phyloP scores from a whole-genome alignment of 2,888 invertebrate species.

The Trissolcus japonicus region DNA sequence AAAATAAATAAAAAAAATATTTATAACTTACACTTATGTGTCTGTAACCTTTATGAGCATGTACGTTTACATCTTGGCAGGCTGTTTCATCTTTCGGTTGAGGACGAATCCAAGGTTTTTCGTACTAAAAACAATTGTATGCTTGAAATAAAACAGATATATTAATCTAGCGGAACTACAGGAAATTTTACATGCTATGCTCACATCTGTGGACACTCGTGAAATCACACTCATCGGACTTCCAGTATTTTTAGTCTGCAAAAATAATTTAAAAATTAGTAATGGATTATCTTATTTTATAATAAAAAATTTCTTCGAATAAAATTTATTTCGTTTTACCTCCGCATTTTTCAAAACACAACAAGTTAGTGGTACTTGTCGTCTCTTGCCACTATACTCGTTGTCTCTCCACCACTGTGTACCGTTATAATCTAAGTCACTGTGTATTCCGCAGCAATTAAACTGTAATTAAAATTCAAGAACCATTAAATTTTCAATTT shows the following conservation, averaged over 20 bases:
- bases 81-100: slow-evolving; percentile 69
- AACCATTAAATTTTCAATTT: too few species aligned
- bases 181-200: slow-evolving; percentile 49
- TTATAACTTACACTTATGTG: slow-evolving; percentile 69
- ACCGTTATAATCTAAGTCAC: slow-evolving; percentile 73
- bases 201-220: slow-evolving; percentile 73
- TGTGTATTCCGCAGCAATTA: slow-evolving; percentile 76
- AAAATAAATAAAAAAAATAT: too few species aligned
- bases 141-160: too few species aligned
- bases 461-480: slow-evolving; percentile 67
- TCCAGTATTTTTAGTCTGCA: slow-evolving; percentile 70
- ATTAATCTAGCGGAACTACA: neutral
- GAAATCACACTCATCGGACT: slow-evolving; percentile 75
- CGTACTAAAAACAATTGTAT: slow-evolving; percentile 61
- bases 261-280: slow-evolving; percentile 14
- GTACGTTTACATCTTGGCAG: slow-evolving; percentile 66
- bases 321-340: slow-evolving; percentile 59
- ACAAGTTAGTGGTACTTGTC: slow-evolving; percentile 73
- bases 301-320: neutral
- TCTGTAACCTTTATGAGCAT: slow-evolving; percentile 69
- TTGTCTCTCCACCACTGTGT: slow-evolving; percentile 75
- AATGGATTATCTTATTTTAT: neutral
- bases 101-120: slow-evolving; percentile 72
- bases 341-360: slow-evolving; percentile 72
- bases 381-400: slow-evolving; percentile 66